Conservation (phyloP, 2,113 vertebrate species). For the Stigmatopora argus region DNA sequence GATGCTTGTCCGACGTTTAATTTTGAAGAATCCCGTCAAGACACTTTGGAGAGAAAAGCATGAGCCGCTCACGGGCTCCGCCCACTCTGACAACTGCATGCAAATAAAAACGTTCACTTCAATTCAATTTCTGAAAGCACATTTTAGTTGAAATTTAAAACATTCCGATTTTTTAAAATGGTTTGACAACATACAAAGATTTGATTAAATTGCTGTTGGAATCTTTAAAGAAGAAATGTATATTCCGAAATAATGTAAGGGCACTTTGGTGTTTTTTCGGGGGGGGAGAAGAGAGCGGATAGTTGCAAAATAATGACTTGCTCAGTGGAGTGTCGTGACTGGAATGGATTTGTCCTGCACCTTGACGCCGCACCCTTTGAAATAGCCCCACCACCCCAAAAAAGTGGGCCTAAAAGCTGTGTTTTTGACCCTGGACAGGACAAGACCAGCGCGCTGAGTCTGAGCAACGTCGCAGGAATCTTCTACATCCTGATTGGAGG, state of each 20-base stretch:
- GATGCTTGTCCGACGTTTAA: background rate
- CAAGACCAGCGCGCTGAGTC: slow-evolving; percentile 95
- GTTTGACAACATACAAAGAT: too few relatives aligned
- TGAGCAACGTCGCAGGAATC: slow-evolving; percentile 95
- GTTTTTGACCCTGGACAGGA: slow-evolving; percentile 70
- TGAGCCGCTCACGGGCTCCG: background rate
- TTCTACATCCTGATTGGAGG: slow-evolving; percentile 99
- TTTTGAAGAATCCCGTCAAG: background rate
- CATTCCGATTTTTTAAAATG: too few relatives aligned
- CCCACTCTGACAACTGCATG: background rate
- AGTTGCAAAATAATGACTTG: background rate
- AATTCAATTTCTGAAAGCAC: too few relatives aligned
- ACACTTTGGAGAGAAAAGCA: slow-evolving; percentile 6
- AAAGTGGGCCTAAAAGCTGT: too few relatives aligned
- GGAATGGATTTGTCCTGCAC: background rate
- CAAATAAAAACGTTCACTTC: background rate
- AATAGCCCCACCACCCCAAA: too few relatives aligned
- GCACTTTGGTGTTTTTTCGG: background rate
- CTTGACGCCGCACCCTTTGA: background rate
- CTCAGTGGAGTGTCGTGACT: background rate
- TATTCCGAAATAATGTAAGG: background rate
- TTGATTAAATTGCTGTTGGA: background rate
- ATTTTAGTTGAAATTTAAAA: too few relatives aligned
- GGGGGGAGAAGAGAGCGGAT: too few relatives aligned
- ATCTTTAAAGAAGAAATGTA: background rate